phyloP scores from a whole-genome alignment of 2,888 invertebrate genomes.

The Hipparchia semele region DNA sequence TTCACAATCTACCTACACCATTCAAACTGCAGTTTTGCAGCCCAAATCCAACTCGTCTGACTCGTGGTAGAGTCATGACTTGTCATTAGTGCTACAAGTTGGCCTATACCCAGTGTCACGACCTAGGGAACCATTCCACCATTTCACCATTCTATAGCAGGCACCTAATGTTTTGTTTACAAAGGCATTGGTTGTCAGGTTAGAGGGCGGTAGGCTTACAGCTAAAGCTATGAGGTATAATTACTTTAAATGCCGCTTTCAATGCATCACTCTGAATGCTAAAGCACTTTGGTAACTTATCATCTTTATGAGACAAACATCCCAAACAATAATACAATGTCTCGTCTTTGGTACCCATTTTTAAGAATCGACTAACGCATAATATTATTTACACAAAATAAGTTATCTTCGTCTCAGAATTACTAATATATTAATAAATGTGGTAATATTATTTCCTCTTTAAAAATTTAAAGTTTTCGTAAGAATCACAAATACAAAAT shows the following conservation, averaged over 20 bases:
- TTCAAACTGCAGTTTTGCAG: too few species aligned
- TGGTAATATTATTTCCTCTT: too few species aligned
- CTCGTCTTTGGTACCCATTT: neutral
- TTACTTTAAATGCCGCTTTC: slow-evolving; percentile 63
- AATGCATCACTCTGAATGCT: slow-evolving; percentile 52
- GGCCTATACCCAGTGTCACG: too few species aligned
- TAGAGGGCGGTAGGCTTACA: neutral
- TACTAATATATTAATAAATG: neutral
- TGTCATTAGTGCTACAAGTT: too few species aligned
- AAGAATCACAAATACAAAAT: too few species aligned
- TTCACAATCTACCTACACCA: too few species aligned
- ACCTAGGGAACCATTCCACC: too few species aligned
- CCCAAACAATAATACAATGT: slow-evolving; percentile 50
- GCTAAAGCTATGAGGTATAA: neutral
- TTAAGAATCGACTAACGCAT: neutral
- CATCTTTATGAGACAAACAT: slow-evolving; percentile 54
- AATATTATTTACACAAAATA: neutral
- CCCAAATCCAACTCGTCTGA: too few species aligned
- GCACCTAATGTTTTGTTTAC: neutral
- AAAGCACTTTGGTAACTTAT: slow-evolving; percentile 48
- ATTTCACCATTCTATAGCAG: neutral
- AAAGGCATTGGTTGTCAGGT: neutral
- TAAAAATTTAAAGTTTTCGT: too few species aligned
- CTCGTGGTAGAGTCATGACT: too few species aligned
- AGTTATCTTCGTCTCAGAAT: neutral